Base-by-base conservation (phyloP, 2,797 vertebrate genomes). In the Melanotaenia nigrans region DNA sequence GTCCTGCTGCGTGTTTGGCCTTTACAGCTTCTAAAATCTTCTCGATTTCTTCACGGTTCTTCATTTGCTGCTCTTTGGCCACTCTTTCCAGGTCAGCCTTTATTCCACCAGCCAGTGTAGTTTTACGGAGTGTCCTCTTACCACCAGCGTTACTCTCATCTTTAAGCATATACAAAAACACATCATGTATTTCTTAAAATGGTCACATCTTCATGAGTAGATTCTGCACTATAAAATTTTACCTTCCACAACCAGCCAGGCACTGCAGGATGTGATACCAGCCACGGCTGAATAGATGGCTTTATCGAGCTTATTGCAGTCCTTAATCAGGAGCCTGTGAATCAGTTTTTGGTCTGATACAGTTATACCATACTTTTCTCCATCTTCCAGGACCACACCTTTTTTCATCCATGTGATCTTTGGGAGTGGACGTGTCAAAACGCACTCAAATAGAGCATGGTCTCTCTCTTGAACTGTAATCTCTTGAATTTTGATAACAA, bases 211-310 rank as follows among this genome's bases (percentile, higher is more conserved):
- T 14, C 5, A 36, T 30, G n/a, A 45, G 5, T 14, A n/a, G 45
- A 47, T 32, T 4, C 30, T 57, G 2, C 16, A 20, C 5, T 35
- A 0, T 28, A 53, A 47, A 22, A 18, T 55, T 86, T 92, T 88
- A 97, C 96, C 86, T 90, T 95, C 93, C 9, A 97, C 94, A 11
- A 95, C 77, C 25, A 97, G 94, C 95, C 95, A 96, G 72, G 96
- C 96, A 0, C 92, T 96, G 64, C 95, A 96, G 73, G 91, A 81
- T 0, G 89, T 86, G 14, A 89, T 90, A 6, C 95, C 95, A 0
- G 86, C 90, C 53, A 90, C 81, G 0, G 95, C 93, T 0, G 94
- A 92, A 53, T 96, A 97, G 84, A 96, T 94, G n/a, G 96, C 95
- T 1, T 85, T 95, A 88, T 96, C 96, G 47, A 86, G 78, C 65